Evolutionary conservation across 2,797 vertebrate genomes (phyloP).

Genomic region (Sebastes miniatus): DNA sequence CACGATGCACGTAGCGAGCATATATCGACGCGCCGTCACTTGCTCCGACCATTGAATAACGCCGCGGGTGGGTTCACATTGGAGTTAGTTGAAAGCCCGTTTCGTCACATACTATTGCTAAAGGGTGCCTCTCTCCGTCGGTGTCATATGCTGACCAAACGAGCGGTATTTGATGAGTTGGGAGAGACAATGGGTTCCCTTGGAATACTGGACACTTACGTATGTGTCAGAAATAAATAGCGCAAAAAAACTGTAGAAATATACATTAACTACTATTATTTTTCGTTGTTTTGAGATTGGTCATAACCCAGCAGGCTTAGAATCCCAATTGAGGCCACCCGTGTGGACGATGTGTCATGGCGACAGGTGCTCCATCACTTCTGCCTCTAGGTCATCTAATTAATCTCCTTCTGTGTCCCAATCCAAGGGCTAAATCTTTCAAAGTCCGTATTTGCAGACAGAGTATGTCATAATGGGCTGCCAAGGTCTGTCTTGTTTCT

Average conservation of each 20-base stretch:
- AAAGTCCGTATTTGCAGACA: slow-evolving; percentile 1
- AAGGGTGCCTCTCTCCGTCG: too few species aligned
- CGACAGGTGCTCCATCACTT: slow-evolving; percentile 42
- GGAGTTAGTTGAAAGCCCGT: too few species aligned
- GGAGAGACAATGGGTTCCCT: too few species aligned
- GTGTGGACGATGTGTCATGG: slow-evolving; percentile 36
- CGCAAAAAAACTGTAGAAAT: background rate
- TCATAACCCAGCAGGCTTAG: slow-evolving; percentile 5
- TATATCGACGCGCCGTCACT: too few species aligned
- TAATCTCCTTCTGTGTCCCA: slow-evolving; percentile 26
- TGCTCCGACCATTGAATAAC: too few species aligned
- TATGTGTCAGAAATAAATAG: background rate
- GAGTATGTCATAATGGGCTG: background rate
- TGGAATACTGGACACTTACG: background rate
- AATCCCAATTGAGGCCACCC: background rate
- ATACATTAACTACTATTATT: background rate
- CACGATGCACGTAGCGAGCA: too few species aligned
- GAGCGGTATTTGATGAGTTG: too few species aligned
- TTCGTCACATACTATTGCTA: too few species aligned
- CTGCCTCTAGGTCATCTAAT: slow-evolving; percentile 43
- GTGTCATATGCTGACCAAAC: too few species aligned
- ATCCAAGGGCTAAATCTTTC: slow-evolving; percentile 15
- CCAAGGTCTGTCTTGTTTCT: background rate
- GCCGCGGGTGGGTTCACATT: too few species aligned
- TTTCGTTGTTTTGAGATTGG: background rate